Base-by-base conservation (phyloP, 2,113 vertebrate species). In the Cricetomys ansorgei region DNA sequence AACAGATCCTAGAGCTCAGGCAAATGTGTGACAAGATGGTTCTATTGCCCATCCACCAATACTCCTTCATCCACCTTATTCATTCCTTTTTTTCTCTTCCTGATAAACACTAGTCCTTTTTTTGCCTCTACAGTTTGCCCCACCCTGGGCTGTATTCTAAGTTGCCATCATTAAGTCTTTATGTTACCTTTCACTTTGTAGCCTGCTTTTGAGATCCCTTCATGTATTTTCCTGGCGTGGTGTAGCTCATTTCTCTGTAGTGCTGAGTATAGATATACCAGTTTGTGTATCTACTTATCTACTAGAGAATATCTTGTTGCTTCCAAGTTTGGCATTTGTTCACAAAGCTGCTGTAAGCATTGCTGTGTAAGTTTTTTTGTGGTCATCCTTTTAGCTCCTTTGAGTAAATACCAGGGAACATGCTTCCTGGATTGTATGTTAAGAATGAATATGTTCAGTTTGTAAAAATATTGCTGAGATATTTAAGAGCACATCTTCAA, bases 401-500 rank as follows among this genome's bases (percentile, higher is more conserved):
- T 92, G 89, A 31, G 53, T 76, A 81, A 81, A 64, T 55, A 85
- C 75, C 67, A 40, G 89, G 43, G 84, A 70, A 25, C 50, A 31
- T 4, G 19, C 37, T 86, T 87, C n/a, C 50, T 96, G 29, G 27
- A 65, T 94, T n/a, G 0, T 37, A 50, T 75, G 81, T 25, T 73
- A 95, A 94, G 75, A 90, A 13, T 48, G 75, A 90, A 13, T 48
- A 45, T 94, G 76, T 73, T 89, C 29, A 40, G 65, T 92, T 96
- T 72, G 50, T 45, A 70, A 67, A 91, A 76, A 95, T 80, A 76
- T 77, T 92, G 45, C 80, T 40, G 72, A 92, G 65, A 9, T 81
- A 19, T 86, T 73, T 94, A n/a, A n/a, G n/a, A n/a, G n/a, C n/a
- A n/a, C n/a, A n/a, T n/a, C n/a, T 95, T 43, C 64, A 85, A 45